A percentile compares a stretch with the other conserved stretches of the same genome.
Conservation (phyloP, 2,113 vertebrate species). For the Solea senegalensis region DNA sequence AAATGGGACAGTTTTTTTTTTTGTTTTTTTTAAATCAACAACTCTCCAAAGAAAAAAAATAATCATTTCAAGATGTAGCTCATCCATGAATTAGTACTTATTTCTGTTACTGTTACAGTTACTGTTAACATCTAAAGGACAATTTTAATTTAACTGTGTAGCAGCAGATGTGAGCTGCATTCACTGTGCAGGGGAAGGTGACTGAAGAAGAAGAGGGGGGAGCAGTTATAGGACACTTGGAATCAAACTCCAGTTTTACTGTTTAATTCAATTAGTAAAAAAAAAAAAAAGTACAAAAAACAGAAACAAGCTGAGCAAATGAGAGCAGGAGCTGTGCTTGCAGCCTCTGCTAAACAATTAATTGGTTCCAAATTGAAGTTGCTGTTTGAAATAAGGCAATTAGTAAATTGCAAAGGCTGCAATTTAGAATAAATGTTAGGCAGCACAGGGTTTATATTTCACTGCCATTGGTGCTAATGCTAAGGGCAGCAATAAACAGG, state of each 20-base stretch:
- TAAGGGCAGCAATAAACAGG: no score
- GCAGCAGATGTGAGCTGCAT: no score
- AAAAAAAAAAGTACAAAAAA: background rate
- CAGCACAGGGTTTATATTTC: background rate
- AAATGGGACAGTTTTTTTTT: background rate
- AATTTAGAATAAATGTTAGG: background rate
- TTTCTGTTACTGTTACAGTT: no score
- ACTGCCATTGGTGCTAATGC: background rate
- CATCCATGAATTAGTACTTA: no score
- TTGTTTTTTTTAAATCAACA: background rate
- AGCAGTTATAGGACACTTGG: background rate
- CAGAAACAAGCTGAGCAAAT: background rate
- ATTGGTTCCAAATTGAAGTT: background rate
- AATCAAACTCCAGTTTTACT: background rate
- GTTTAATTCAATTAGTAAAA: background rate
- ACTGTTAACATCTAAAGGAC: no score
- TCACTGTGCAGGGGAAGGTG: background rate
- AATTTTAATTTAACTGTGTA: no score
- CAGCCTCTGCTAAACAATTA: background rate
- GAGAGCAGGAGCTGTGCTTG: background rate
- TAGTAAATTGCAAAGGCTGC: background rate
- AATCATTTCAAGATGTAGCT: no score
- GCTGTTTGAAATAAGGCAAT: background rate
- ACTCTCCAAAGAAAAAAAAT: background rate
- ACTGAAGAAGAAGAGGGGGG: background rate